A percentile compares a stretch with the other conserved stretches of the same genome.
These are phyloP conservation scores for Alaudala cheleensis DNA, from an alignment of 2,113 vertebrate species.

Conservation along the genomic window DNA sequence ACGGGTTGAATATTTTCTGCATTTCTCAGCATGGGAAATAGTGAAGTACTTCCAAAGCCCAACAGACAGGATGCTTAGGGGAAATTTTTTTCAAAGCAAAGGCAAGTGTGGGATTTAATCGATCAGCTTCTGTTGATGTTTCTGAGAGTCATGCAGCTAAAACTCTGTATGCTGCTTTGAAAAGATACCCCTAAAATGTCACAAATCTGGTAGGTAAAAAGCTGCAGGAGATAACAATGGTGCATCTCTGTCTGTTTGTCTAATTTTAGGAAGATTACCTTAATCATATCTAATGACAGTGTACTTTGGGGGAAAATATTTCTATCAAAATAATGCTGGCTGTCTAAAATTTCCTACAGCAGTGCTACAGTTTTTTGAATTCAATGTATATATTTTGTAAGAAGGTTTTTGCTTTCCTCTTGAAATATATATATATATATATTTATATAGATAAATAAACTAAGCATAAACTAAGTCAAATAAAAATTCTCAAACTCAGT, in stretches of 20 bases:
- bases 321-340: neutral
- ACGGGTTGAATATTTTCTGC: neutral
- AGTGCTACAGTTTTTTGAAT: neutral
- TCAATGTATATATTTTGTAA: neutral
- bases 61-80: neutral
- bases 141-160: slow-evolving; percentile 12
- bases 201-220: neutral
- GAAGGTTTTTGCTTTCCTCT: neutral
- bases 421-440: neutral
- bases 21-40: neutral
- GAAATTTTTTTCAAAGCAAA: neutral
- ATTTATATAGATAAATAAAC: neutral
- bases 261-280: slow-evolving; percentile 23
- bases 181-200: slow-evolving; percentile 28
- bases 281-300: neutral
- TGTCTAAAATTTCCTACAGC: neutral
- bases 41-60: neutral
- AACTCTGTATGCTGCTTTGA: slow-evolving; percentile 12
- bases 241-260: neutral
- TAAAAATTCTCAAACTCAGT: neutral
- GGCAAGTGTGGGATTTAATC: neutral
- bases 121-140: neutral
- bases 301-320: neutral
- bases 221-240: neutral
- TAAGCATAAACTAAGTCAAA: neutral